Conservation (phyloP, 2,113 vertebrate species). For the Diglossa brunneiventris region DNA sequence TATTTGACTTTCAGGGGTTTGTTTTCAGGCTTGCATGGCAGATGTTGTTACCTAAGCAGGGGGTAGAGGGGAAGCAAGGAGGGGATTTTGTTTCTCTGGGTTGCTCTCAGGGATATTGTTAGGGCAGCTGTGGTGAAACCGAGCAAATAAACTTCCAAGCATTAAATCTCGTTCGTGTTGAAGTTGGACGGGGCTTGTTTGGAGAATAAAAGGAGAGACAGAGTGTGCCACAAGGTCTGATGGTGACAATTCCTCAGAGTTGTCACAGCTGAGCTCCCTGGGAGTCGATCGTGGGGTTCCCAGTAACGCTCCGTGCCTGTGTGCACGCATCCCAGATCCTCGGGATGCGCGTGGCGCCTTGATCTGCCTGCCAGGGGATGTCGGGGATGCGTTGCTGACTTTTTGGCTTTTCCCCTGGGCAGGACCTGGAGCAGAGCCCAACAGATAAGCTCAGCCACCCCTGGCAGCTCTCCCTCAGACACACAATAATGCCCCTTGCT, state of each 20-base stretch:
- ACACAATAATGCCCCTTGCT: not conserved
- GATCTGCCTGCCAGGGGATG: conserved; percentile 36
- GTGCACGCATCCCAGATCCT: not conserved
- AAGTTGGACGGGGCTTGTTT: not conserved
- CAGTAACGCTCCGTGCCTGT: not conserved
- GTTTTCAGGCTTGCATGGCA: not conserved
- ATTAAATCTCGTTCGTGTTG: fast-evolving
- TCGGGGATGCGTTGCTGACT: not conserved
- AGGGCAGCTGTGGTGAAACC: not conserved
- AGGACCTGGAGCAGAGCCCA: conserved; percentile 34
- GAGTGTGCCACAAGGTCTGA: fast-evolving
- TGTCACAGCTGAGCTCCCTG: not conserved
- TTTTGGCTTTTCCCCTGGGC: conserved; percentile 29
- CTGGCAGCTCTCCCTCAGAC: conserved; percentile 30
- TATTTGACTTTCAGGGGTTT: not conserved
- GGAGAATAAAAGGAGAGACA: not conserved
- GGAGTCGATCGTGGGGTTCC: fast-evolving
- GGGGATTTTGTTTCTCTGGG: not conserved
- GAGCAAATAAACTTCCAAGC: not conserved
- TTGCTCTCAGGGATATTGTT: not conserved
- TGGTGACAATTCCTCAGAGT: not conserved
- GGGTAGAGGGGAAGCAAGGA: not conserved
- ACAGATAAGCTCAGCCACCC: not conserved
- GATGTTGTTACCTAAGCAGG: not conserved
- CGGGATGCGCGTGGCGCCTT: not conserved